Conservation (phyloP, 2,888 invertebrate species). For the Ferrisia virgata region DNA sequence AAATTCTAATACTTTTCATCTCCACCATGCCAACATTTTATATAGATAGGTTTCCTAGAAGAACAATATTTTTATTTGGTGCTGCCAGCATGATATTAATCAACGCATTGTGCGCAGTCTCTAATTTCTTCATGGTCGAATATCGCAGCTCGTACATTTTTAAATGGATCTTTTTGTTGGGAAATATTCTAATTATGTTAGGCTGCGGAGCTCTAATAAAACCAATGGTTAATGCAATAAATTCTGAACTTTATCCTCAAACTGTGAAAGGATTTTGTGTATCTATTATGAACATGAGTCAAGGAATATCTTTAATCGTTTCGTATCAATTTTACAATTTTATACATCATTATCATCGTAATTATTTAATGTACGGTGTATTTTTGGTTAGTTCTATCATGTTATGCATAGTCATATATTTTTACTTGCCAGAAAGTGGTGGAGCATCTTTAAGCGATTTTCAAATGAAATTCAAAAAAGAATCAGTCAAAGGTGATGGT, state of each 20-base stretch:
- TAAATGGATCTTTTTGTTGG: neutral
- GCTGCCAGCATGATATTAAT: neutral
- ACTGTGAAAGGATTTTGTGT: neutral
- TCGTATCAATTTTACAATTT: neutral
- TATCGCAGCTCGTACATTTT: neutral
- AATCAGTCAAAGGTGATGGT: neutral
- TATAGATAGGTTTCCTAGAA: neutral
- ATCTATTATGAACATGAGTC: neutral
- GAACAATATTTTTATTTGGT: neutral
- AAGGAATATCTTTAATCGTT: neutral
- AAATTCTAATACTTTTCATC: neutral
- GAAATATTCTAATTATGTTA: neutral
- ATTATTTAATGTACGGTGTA: neutral
- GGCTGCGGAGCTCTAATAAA: neutral
- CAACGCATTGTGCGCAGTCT: neutral
- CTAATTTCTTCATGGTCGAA: neutral
- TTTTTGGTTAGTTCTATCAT: neutral
- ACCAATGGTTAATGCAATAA: neutral
- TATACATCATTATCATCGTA: neutral
- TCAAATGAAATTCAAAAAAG: neutral
- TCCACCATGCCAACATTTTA: neutral
- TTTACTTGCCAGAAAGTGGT: neutral
- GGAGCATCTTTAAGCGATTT: neutral
- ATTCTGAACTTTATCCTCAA: slow-evolving; percentile 15
- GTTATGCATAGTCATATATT: neutral